Conservation (phyloP, 2,888 invertebrate species). For the Napeogenes inachia region DNA sequence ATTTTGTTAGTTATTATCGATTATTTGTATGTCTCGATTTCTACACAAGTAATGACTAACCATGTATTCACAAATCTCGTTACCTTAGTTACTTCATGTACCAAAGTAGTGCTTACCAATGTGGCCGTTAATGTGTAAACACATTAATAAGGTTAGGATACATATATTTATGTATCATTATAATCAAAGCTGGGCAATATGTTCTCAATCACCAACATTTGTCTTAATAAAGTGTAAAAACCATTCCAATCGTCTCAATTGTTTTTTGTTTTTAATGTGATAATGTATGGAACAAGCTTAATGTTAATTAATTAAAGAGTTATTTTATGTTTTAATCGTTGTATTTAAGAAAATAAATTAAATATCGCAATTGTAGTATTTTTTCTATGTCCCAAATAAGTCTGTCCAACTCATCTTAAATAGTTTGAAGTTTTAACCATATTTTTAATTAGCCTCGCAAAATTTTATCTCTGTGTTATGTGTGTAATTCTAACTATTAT, state of each 20-base stretch:
- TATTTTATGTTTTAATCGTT: constrained; percentile 76
- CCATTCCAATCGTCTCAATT: constrained; percentile 68
- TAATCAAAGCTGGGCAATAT: no score
- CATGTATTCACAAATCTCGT: no score
- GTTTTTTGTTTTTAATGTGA: constrained; percentile 65
- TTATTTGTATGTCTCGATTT: neutral
- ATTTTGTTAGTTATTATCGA: neutral
- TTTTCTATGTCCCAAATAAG: constrained; percentile 10
- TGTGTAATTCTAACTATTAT: no score
- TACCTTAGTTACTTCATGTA: constrained; percentile 3
- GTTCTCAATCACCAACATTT: neutral
- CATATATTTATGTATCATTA: neutral
- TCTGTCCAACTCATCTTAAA: no score
- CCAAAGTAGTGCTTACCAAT: constrained; percentile 8
- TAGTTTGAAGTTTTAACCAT: no score
- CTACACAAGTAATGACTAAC: neutral
- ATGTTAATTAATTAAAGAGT: constrained; percentile 70
- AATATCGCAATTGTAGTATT: constrained; percentile 39
- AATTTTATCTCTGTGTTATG: no score
- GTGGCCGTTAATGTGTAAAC: no score
- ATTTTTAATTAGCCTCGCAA: no score
- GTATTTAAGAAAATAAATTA: constrained; percentile 70
- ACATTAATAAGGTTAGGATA: no score
- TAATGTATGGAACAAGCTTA: constrained; percentile 71
- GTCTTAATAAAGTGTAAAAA: constrained; percentile 25